phyloP scores from a whole-genome alignment of 1,140 invertebrate genomes.

The Chrysomallon squamiferum region DNA sequence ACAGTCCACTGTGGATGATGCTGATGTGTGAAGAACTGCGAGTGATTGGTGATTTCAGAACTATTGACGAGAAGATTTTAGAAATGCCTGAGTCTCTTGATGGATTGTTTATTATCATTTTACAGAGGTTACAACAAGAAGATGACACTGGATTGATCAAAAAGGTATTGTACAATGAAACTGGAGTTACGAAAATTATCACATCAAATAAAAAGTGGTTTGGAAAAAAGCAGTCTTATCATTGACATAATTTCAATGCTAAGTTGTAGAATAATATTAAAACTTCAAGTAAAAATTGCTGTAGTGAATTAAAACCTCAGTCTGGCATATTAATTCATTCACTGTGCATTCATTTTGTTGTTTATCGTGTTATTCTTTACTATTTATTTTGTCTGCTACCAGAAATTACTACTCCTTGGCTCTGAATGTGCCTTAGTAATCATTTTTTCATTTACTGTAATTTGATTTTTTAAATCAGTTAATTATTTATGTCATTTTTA shows the following conservation, averaged over 20 bases:
- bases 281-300: too few relatives aligned
- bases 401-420: too few relatives aligned
- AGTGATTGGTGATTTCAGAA: constrained; percentile 58
- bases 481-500: too few relatives aligned
- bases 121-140: constrained; percentile 47
- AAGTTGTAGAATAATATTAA: background rate
- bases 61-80: constrained; percentile 46
- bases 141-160: constrained; percentile 51
- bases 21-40: constrained; percentile 58
- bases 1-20: constrained; percentile 57
- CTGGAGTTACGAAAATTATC: too few relatives aligned
- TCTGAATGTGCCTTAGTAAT: too few relatives aligned
- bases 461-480: too few relatives aligned
- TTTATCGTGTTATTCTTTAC: too few relatives aligned
- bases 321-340: too few relatives aligned
- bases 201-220: background rate
- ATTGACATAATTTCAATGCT: background rate
- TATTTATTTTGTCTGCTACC: too few relatives aligned
- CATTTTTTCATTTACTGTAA: too few relatives aligned
- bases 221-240: background rate
- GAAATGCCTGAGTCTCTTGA: constrained; percentile 43
- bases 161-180: constrained; percentile 45
- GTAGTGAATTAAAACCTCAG: too few relatives aligned
- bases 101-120: constrained; percentile 41
- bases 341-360: too few relatives aligned